Percentiles rank a stretch among this genome's conserved stretches.
Evolutionary conservation across 2,797 vertebrate genomes (phyloP).

Genomic region (Anguilla obscura): DNA sequence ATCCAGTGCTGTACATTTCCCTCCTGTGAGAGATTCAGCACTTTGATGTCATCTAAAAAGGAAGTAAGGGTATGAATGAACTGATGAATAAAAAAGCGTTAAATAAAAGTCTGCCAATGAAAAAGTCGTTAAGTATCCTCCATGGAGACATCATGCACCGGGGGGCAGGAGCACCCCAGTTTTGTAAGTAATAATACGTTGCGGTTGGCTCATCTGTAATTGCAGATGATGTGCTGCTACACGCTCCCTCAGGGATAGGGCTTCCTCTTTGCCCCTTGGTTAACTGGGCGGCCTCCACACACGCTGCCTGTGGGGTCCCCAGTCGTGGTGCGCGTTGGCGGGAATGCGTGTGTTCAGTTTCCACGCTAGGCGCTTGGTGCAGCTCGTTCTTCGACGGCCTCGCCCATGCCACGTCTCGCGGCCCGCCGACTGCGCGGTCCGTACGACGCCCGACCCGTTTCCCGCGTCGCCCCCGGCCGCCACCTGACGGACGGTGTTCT

Average conservation of each 20-base stretch:
- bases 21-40: not conserved
- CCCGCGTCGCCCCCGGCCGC: conserved; percentile 11
- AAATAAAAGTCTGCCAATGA: not conserved
- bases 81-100: not conserved
- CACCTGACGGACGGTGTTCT: conserved; percentile 34
- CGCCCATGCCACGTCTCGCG: not conserved
- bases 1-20: not conserved
- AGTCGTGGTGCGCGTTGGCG: not conserved
- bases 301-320: not conserved
- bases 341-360: not conserved
- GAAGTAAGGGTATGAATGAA: not conserved
- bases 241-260: not conserved
- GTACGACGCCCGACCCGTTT: conserved; percentile 13
- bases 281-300: no score
- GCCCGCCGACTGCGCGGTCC: not conserved
- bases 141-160: not conserved
- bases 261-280: not conserved
- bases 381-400: not conserved
- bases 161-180: not conserved
- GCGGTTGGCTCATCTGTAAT: not conserved
- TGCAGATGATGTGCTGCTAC: not conserved
- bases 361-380: no score
- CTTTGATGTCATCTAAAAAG: not conserved
- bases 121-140: not conserved
- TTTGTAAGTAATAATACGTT: not conserved